phyloP scores from a whole-genome alignment of 23 tunicate genomes.

The Oikopleura vanhoeffeni region DNA sequence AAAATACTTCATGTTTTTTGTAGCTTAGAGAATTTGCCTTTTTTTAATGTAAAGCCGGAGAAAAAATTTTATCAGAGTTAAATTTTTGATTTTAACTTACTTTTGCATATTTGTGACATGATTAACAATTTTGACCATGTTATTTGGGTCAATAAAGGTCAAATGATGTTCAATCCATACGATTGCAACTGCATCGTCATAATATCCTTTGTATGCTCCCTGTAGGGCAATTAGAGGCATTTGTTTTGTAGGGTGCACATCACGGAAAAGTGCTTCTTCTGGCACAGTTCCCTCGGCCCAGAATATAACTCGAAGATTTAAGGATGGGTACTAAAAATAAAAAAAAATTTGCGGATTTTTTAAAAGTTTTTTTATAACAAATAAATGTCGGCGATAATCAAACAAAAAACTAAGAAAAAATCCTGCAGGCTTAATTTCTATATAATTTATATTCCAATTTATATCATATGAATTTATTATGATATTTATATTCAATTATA shows the following conservation, averaged over 20 bases:
- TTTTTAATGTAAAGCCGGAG: too few relatives aligned
- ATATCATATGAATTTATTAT: too few relatives aligned
- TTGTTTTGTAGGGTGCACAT: not conserved
- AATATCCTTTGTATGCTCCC: not conserved
- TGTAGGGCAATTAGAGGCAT: not conserved
- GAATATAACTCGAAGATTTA: not conserved
- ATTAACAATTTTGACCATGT: not conserved
- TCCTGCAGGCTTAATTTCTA: too few relatives aligned
- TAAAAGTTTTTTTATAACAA: not conserved
- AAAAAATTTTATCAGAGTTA: too few relatives aligned
- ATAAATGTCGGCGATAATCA: not conserved
- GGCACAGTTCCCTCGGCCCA: not conserved
- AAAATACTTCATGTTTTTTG: too few relatives aligned
- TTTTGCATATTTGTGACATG: not conserved
- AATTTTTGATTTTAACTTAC: too few relatives aligned
- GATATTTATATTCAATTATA: too few relatives aligned
- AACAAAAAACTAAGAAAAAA: not conserved
- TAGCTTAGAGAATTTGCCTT: too few relatives aligned
- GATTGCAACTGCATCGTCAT: not conserved
- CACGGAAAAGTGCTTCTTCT: not conserved
- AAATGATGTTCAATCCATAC: not conserved
- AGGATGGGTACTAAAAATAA: not conserved
- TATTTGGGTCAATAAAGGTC: not conserved
- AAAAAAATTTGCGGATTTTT: not conserved
- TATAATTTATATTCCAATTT: too few relatives aligned